Conservation (phyloP, 2,113 vertebrate genomes). For the Ophiodon elongatus region DNA sequence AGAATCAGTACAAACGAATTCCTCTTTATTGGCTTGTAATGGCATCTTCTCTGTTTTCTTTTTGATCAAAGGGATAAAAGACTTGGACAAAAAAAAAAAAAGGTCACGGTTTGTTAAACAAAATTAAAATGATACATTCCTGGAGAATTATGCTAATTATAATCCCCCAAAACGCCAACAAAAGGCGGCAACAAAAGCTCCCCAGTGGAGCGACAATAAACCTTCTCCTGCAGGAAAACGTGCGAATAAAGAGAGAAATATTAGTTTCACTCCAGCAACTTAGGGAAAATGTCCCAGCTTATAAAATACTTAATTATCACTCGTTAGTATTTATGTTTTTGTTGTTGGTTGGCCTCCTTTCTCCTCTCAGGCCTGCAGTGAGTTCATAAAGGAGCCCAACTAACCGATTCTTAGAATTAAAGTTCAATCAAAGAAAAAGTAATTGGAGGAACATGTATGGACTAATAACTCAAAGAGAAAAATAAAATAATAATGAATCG, state of each 20-base stretch:
- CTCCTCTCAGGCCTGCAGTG: background rate
- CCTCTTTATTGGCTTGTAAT: slow-evolving; percentile 72
- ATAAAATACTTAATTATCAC: slow-evolving; percentile 56
- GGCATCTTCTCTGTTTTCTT: slow-evolving; percentile 16
- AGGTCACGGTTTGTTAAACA: slow-evolving; percentile 76
- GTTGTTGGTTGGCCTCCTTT: slow-evolving; percentile 11
- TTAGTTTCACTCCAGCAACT: slow-evolving; percentile 60
- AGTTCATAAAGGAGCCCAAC: too few relatives aligned
- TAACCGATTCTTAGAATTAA: too few relatives aligned
- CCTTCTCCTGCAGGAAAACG: slow-evolving; percentile 54
- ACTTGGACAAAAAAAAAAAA: slow-evolving; percentile 41
- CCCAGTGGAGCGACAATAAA: slow-evolving; percentile 70
- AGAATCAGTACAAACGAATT: slow-evolving; percentile 60
- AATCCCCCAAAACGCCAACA: slow-evolving; percentile 76
- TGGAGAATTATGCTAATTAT: slow-evolving; percentile 81
- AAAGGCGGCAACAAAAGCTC: slow-evolving; percentile 73
- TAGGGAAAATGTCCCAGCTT: slow-evolving; percentile 36
- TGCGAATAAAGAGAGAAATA: slow-evolving; percentile 46
- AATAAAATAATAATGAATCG: background rate
- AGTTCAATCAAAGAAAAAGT: background rate
- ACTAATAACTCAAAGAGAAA: background rate
- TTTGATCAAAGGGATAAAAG: slow-evolving; percentile 62
- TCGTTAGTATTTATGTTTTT: background rate
- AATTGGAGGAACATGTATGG: background rate
- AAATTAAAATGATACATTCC: slow-evolving; percentile 82